phyloP scores from a whole-genome alignment of 2,113 vertebrate genomes.

The Vimba vimba region DNA sequence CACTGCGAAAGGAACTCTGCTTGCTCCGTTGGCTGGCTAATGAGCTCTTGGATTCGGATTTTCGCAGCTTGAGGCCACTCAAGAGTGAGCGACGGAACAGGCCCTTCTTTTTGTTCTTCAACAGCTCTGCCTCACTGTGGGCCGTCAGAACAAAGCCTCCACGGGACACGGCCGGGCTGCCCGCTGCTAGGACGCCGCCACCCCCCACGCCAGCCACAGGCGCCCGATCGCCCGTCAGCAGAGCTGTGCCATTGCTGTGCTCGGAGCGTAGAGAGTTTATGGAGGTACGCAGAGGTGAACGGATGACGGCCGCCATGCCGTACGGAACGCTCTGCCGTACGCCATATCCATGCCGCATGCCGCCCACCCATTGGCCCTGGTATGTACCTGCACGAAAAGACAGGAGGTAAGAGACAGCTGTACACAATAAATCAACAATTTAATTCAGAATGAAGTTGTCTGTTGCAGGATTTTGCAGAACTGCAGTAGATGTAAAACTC shows the following conservation, averaged over 20 bases:
- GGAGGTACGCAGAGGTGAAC: conserved; percentile 95
- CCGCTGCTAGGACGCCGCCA: conserved; percentile 35
- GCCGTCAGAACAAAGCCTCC: conserved; percentile 96
- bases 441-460: background rate
- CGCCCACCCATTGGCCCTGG: conserved; percentile 97
- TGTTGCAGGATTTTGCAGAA: conserved; percentile 22
- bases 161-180: conserved; percentile 87
- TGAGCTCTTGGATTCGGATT: conserved; percentile 96
- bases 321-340: conserved; percentile 97
- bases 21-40: conserved; percentile 96
- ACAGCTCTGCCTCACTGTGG: conserved; percentile 90
- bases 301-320: conserved; percentile 97
- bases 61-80: conserved; percentile 92
- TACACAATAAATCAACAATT: conserved; percentile 1
- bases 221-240: conserved; percentile 76
- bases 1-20: conserved; percentile 98
- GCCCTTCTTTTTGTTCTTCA: conserved; percentile 91
- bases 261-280: conserved; percentile 99
- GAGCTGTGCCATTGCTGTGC: conserved; percentile 92
- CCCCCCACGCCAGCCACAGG: conserved; percentile 65
- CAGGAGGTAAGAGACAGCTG: background rate
- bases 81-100: conserved; percentile 94
- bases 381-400: conserved; percentile 76
- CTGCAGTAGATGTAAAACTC: conserved; percentile 13
- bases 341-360: conserved; percentile 97